Evolutionary conservation across 2,797 vertebrate species (phyloP).

Genomic region (Acipenser transmontanus): DNA sequence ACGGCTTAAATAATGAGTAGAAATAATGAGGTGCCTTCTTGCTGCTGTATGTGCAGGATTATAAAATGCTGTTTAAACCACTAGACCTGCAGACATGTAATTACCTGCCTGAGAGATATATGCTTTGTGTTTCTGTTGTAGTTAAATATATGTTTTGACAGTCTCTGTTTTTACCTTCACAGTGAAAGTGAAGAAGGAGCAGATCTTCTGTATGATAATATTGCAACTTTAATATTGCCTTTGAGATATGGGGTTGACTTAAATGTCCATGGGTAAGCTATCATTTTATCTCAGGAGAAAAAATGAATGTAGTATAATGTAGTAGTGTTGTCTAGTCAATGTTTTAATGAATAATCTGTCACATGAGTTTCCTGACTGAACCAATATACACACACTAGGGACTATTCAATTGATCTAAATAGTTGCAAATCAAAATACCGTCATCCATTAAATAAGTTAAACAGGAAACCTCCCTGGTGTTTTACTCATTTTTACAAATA

Average conservation of each 20-base stretch:
- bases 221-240: constrained; percentile 54
- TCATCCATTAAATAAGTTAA: too few species aligned
- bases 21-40: not conserved
- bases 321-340: too few species aligned
- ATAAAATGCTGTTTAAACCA: constrained; percentile 11
- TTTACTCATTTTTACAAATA: too few species aligned
- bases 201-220: constrained; percentile 61
- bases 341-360: too few species aligned
- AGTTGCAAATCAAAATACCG: too few species aligned
- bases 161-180: constrained; percentile 24
- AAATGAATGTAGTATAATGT: too few species aligned
- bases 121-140: constrained; percentile 1
- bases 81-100: constrained; percentile 1
- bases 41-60: not conserved
- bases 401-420: too few species aligned
- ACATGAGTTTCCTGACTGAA: too few species aligned
- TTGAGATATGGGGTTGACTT: constrained; percentile 76
- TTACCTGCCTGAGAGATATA: constrained; percentile 19
- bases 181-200: constrained; percentile 75
- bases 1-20: constrained; percentile 18
- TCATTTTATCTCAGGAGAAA: too few species aligned
- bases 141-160: constrained; percentile 16
- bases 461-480: too few species aligned
- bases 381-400: too few species aligned
- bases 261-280: constrained; percentile 75